These are phyloP conservation scores for Synodontis membranacea DNA, from an alignment of 2,113 vertebrate genomes.

Conservation along the genomic window DNA sequence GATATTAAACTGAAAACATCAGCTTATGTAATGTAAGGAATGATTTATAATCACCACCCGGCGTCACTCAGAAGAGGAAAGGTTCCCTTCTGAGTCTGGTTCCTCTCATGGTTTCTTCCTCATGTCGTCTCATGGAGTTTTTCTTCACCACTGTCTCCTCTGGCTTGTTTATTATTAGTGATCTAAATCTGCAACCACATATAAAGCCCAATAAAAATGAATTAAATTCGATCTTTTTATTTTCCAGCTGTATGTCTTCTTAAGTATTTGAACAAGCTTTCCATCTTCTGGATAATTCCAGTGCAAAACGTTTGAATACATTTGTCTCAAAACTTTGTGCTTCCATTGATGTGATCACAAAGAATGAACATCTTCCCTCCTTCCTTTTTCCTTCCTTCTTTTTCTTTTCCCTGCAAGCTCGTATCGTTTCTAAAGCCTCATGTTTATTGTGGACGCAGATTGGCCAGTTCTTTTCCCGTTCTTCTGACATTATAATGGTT, in stretches of 20 bases:
- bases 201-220: not conserved
- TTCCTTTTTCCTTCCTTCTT: not conserved
- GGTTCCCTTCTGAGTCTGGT: not conserved
- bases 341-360: not conserved
- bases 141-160: not conserved
- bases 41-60: not conserved
- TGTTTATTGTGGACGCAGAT: not conserved
- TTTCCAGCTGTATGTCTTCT: not conserved
- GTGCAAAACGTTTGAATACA: not conserved
- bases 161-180: not conserved
- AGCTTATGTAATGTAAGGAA: not conserved
- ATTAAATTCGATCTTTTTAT: not conserved
- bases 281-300: not conserved
- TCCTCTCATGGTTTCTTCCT: not conserved
- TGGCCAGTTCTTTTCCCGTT: not conserved
- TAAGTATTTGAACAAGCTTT: not conserved
- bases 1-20: not conserved
- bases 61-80: not conserved
- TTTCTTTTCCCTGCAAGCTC: not conserved
- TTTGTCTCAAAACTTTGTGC: not conserved
- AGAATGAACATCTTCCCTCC: not conserved
- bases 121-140: not conserved
- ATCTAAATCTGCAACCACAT: not conserved
- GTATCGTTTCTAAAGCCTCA: not conserved
- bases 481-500: not conserved